Conservation (phyloP, 2,888 invertebrate species). For the Choristoneura rosaceana region DNA sequence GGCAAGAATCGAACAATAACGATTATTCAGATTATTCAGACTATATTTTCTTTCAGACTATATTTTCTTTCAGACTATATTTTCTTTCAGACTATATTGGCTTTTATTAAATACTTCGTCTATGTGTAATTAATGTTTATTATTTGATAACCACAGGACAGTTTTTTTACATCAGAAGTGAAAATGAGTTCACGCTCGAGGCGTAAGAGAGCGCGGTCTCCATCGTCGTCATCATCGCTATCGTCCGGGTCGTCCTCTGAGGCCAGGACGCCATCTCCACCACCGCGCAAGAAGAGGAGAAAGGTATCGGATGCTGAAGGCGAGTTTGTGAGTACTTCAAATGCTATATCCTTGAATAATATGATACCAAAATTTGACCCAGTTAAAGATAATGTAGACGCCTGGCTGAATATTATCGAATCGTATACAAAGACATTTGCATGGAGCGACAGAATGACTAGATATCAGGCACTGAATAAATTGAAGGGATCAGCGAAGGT, state of each 20-base stretch:
- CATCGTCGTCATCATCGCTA: no score
- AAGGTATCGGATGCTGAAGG: constrained; percentile 6
- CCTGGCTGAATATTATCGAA: no score
- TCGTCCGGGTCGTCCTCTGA: constrained; percentile 16
- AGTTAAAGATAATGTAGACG: constrained; percentile 16
- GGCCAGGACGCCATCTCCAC: constrained; percentile 17
- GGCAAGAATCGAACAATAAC: no score
- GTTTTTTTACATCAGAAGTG: constrained; percentile 26
- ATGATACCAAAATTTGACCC: constrained; percentile 26
- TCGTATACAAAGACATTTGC: no score
- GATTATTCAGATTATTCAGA: no score
- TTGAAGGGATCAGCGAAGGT: constrained; percentile 6
- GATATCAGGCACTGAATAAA: constrained; percentile 20
- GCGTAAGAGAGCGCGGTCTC: background rate
- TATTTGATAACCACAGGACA: background rate
- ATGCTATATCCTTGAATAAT: constrained; percentile 14
- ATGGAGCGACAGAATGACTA: no score
- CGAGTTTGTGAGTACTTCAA: constrained; percentile 12
- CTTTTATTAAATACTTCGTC: no score
- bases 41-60: no score
- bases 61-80: no score
- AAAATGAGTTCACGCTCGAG: constrained; percentile 5
- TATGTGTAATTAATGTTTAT: background rate
- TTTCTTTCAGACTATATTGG: no score
- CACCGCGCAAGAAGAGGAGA: background rate